Percentiles rank a stretch among this genome's conserved stretches.
Evolutionary conservation across 2,113 vertebrate species (phyloP).

Genomic region (Forbesichthys papilliferus): DNA sequence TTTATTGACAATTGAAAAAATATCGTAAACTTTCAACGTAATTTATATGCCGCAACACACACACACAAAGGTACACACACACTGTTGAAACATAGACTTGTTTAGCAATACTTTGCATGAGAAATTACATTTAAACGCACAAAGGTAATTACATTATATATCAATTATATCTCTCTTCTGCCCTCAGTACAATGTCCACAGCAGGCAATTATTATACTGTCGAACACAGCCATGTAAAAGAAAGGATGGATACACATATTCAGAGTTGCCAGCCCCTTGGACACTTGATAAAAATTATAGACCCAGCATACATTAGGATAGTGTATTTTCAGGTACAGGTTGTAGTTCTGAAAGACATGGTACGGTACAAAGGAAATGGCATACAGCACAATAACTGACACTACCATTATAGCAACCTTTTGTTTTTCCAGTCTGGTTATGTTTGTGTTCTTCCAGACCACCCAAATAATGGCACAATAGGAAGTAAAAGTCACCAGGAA

Average conservation of each 20-base stretch:
- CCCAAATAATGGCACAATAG: conserved; percentile 68
- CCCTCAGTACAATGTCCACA: conserved; percentile 44
- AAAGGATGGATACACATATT: conserved; percentile 86
- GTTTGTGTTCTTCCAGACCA: conserved; percentile 67
- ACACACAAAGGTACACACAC: conserved; percentile 6
- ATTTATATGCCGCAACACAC: neutral
- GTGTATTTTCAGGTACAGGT: conserved; percentile 26
- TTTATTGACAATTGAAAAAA: too few species aligned
- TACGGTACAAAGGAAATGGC: conserved; percentile 82
- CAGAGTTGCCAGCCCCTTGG: conserved; percentile 74
- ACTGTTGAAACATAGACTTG: neutral
- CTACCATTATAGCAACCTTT: conserved; percentile 74
- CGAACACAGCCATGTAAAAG: conserved; percentile 78
- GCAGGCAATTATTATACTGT: conserved; percentile 70
- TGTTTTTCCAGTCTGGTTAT: conserved; percentile 68
- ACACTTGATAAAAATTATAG: conserved; percentile 69
- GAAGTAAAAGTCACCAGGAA: conserved; percentile 77
- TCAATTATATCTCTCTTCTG: too few species aligned
- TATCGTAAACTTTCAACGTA: too few species aligned
- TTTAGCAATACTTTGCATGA: too few species aligned
- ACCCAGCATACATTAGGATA: rapidly evolving
- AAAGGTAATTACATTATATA: too few species aligned
- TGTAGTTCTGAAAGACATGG: conserved; percentile 65
- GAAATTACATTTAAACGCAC: too few species aligned
- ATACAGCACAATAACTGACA: conserved; percentile 71